These are phyloP conservation scores for Rhadina sibilatrix DNA, from an alignment of 2,113 vertebrate genomes.

Conservation along the genomic window DNA sequence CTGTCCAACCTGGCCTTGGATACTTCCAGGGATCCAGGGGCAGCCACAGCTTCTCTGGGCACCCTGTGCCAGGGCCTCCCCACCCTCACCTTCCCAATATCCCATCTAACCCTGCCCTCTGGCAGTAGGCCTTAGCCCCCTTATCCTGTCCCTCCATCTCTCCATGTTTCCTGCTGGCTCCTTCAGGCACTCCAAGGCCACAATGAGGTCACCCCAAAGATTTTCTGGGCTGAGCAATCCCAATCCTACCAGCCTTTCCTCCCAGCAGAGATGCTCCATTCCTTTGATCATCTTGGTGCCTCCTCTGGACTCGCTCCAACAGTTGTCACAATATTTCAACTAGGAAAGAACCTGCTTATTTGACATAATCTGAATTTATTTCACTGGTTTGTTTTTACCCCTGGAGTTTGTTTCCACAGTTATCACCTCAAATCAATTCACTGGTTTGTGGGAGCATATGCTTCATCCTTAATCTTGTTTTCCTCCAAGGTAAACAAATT, in stretches of 20 bases:
- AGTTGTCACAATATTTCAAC: neutral
- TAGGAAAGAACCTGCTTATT: neutral
- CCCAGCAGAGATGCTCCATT: neutral
- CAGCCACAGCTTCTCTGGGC: neutral
- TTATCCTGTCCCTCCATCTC: fast-evolving
- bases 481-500: neutral
- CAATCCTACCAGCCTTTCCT: neutral
- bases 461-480: neutral
- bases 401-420: neutral
- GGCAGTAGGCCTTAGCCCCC: fast-evolving
- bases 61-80: neutral
- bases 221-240: neutral
- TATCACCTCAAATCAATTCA: neutral
- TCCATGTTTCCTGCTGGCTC: fast-evolving
- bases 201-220: fast-evolving
- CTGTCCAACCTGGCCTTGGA: fast-evolving
- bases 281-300: neutral
- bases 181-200: neutral
- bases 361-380: neutral
- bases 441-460: neutral
- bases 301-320: neutral
- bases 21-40: neutral
- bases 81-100: neutral
- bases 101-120: fast-evolving
- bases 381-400: neutral